These are phyloP conservation scores for Micrastur ruficollis DNA, from an alignment of 2,797 vertebrate genomes.

Conservation along the genomic window DNA sequence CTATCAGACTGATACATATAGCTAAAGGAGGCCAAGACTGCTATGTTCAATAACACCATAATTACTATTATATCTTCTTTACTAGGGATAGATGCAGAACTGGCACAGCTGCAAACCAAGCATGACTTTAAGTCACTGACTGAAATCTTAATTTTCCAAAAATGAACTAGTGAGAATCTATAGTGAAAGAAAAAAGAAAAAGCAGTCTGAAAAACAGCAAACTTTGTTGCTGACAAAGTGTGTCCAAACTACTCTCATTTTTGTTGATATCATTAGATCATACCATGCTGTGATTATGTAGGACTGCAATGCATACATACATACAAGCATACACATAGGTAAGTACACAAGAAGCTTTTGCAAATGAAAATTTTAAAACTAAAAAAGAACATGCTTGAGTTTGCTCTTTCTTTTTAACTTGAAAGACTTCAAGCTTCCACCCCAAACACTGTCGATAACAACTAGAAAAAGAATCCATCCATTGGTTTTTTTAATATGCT, in stretches of 20 bases:
- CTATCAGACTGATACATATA: not conserved
- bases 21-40: not conserved
- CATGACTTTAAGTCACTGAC: not conserved
- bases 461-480: not conserved
- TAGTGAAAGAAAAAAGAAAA: not conserved
- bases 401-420: not conserved
- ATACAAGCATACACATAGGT: no score
- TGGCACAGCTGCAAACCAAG: not conserved
- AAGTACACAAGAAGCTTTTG: not conserved
- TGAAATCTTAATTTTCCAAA: not conserved
- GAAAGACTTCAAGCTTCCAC: not conserved
- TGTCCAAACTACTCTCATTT: not conserved
- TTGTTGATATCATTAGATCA: not conserved
- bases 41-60: not conserved
- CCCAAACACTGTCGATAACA: not conserved
- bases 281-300: not conserved
- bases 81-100: not conserved
- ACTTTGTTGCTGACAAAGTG: not conserved
- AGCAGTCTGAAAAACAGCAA: not conserved
- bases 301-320: not conserved
- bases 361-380: not conserved
- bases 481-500: not conserved
- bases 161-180: rapidly evolving
- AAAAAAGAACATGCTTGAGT: not conserved
- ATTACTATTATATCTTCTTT: not conserved